A percentile compares a stretch with the other conserved stretches of the same genome.
Evolutionary conservation across 2,888 invertebrate genomes (phyloP).

Genomic region (Hyposoter didymator): DNA sequence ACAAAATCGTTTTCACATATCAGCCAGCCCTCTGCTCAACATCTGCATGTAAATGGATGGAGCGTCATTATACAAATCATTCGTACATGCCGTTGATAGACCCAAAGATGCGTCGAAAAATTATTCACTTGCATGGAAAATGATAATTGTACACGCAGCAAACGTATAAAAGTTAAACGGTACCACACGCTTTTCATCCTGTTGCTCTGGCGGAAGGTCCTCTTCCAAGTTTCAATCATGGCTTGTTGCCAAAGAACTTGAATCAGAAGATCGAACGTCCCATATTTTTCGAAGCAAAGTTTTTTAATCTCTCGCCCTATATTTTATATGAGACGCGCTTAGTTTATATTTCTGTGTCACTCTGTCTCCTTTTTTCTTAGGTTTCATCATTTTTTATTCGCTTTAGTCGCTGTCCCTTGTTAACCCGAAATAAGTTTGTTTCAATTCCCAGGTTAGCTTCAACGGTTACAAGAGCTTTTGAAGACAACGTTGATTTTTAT

Average conservation of each 20-base stretch:
- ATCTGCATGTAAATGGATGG: not conserved
- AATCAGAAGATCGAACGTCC: not conserved
- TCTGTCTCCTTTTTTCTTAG: not conserved
- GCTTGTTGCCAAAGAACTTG: not conserved
- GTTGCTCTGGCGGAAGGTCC: not conserved
- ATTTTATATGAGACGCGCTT: conserved; percentile 29
- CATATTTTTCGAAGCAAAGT: not conserved
- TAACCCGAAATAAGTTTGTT: no score
- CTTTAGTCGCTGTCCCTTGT: no score
- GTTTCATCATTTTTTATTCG: no score
- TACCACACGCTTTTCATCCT: not conserved
- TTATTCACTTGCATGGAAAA: not conserved
- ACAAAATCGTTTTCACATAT: conserved; percentile 55
- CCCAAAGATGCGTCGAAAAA: not conserved
- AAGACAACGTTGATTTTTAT: no score
- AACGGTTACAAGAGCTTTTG: no score
- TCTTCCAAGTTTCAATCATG: not conserved
- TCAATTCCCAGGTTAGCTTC: no score
- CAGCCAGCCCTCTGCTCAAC: conserved; percentile 19
- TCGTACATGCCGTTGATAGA: not conserved
- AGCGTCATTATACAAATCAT: not conserved
- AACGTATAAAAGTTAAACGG: not conserved
- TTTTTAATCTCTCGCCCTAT: not conserved
- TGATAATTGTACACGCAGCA: not conserved
- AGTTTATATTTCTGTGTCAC: conserved; percentile 20